phyloP scores from a whole-genome alignment of 2,797 vertebrate genomes.

The Protosalanx chinensis region DNA sequence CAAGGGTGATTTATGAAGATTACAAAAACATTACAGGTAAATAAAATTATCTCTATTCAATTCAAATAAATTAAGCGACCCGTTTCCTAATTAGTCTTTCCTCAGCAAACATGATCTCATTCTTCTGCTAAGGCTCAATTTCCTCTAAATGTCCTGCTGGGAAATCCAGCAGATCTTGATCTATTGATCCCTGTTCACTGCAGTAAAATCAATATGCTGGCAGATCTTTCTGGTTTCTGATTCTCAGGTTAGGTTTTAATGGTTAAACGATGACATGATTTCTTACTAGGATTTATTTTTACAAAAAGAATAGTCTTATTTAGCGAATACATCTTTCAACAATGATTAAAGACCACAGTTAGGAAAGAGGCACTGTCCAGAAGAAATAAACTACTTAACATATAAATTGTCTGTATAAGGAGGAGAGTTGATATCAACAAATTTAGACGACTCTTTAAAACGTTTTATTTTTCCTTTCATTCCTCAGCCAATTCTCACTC shows the following conservation, averaged over 20 bases:
- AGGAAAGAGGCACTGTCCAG: not conserved
- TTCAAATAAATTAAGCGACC: not conserved
- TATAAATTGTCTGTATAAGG: not conserved
- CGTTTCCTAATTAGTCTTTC: not conserved
- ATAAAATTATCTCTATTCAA: not conserved
- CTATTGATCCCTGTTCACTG: conserved; percentile 1
- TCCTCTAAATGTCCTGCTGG: too few species aligned
- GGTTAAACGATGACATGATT: not conserved
- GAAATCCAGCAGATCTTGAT: not conserved
- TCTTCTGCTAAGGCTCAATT: not conserved
- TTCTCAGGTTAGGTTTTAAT: conserved; percentile 1
- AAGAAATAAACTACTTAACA: not conserved
- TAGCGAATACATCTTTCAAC: too few species aligned
- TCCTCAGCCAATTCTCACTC: not conserved
- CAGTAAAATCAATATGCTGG: conserved; percentile 10
- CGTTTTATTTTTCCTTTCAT: not conserved
- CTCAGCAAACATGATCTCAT: not conserved
- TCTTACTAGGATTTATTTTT: conserved; percentile 7
- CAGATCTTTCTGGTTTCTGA: too few species aligned
- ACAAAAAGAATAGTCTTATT: not conserved
- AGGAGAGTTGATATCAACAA: not conserved
- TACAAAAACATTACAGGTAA: conserved; percentile 1
- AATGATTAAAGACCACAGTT: not conserved
- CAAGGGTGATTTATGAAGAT: not conserved
- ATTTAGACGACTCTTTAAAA: too few species aligned